These are phyloP conservation scores for Megaceryle alcyon DNA, from an alignment of 2,797 vertebrate genomes.

Conservation along the genomic window DNA sequence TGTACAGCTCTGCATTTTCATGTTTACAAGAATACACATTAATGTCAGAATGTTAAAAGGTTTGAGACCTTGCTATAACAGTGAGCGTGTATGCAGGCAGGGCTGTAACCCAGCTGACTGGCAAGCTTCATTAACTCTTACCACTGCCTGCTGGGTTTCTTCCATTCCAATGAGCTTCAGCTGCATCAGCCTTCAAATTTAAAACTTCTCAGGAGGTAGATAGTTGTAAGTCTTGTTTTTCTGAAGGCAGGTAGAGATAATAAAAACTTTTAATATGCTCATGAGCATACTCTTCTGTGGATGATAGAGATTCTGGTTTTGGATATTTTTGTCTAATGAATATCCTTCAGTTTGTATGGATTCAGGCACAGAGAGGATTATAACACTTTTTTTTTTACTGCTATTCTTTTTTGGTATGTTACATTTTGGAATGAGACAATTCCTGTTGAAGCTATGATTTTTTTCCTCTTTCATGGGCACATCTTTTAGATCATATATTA, in stretches of 20 bases:
- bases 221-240: neutral
- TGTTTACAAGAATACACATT: neutral
- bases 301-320: neutral
- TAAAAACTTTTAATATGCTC: neutral
- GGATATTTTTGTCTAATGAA: neutral
- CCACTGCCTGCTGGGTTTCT: neutral
- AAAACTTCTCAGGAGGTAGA: neutral
- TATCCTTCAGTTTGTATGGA: neutral
- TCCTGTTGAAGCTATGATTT: neutral
- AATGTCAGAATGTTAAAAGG: neutral
- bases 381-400: neutral
- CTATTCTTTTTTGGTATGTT: neutral
- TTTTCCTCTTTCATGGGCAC: neutral
- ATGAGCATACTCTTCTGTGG: rapidly evolving
- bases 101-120: neutral
- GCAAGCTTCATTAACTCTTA: neutral
- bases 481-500: neutral
- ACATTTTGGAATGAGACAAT: neutral
- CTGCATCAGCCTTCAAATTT: neutral
- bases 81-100: neutral
- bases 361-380: neutral
- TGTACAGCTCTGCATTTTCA: neutral
- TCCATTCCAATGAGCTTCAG: neutral
- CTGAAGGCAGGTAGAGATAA: neutral
- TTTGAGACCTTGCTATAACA: neutral